phyloP scores from a whole-genome alignment of 1,140 invertebrate species.

The Chrysoperla carnea region DNA sequence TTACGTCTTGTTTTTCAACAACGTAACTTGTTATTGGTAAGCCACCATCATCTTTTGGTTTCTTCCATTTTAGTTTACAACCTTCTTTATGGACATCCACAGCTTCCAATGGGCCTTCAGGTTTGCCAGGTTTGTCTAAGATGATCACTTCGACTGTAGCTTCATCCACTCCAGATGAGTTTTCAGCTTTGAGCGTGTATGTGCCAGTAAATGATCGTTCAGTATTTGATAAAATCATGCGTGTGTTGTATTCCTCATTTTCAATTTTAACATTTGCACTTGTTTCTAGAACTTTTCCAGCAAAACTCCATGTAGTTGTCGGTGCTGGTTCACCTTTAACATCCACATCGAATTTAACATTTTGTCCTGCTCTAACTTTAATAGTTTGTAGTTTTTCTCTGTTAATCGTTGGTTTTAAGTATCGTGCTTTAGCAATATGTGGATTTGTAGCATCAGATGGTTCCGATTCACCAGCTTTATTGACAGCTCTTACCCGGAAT shows the following conservation, averaged over 20 bases:
- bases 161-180: slow-evolving; percentile 83
- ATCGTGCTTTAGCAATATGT: slow-evolving; percentile 76
- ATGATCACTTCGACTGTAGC: slow-evolving; percentile 88
- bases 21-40: slow-evolving; percentile 77
- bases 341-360: slow-evolving; percentile 84
- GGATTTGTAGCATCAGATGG: slow-evolving; percentile 76
- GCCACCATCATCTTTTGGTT: slow-evolving; percentile 89
- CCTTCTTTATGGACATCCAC: slow-evolving; percentile 87
- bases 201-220: slow-evolving; percentile 70
- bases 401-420: slow-evolving; percentile 79
- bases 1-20: slow-evolving; percentile 82
- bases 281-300: slow-evolving; percentile 24
- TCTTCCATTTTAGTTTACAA: slow-evolving; percentile 89
- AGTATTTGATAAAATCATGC: slow-evolving; percentile 63
- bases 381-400: slow-evolving; percentile 80
- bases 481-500: slow-evolving; percentile 82
- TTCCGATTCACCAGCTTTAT: slow-evolving; percentile 85
- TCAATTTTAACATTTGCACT: slow-evolving; percentile 53
- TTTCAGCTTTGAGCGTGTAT: slow-evolving; percentile 83
- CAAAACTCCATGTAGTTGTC: slow-evolving; percentile 75
- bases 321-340: slow-evolving; percentile 92
- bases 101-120: slow-evolving; percentile 86
- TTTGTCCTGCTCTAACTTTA: slow-evolving; percentile 76
- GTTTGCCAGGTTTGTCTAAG: slow-evolving; percentile 83
- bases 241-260: slow-evolving; percentile 87